Percentiles rank a stretch among this genome's conserved stretches.
These are phyloP conservation scores for Pangasius mekongensis DNA, from an alignment of 2,797 vertebrate genomes.

Conservation along the genomic window DNA sequence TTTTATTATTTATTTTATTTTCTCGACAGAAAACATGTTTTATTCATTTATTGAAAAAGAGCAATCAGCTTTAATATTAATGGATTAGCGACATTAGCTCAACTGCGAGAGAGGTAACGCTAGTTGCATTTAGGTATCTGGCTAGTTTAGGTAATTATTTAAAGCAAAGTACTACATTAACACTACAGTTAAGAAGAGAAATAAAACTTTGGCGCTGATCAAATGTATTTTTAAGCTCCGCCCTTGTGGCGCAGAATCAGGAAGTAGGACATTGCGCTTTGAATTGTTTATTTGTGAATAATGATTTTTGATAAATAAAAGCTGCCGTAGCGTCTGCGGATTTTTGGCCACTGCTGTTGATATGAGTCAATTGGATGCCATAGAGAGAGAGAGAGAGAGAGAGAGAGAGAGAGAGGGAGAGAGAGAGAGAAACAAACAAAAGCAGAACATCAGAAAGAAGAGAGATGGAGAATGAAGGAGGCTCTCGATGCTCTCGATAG, in stretches of 20 bases:
- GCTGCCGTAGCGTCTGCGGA: neutral
- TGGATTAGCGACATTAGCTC: neutral
- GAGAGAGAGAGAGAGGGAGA: neutral
- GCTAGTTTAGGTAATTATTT: neutral
- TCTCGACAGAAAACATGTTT: neutral
- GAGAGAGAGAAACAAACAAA: neutral
- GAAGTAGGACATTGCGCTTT: neutral
- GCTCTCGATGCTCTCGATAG: slow-evolving; percentile 41
- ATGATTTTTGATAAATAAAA: neutral
- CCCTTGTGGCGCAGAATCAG: neutral
- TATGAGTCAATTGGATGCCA: neutral
- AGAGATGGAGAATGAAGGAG: slow-evolving; percentile 30
- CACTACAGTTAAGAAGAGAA: neutral
- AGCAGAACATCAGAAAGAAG: slow-evolving; percentile 1
- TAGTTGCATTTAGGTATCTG: neutral
- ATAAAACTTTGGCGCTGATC: too few relatives aligned
- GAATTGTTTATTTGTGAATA: neutral
- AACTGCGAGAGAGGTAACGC: neutral
- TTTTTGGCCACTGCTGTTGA: neutral
- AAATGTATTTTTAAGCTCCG: neutral
- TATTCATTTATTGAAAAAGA: neutral
- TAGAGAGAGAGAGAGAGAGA: neutral
- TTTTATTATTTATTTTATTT: neutral
- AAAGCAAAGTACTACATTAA: neutral
- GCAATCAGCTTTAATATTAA: neutral